These are phyloP conservation scores for Fistularia commersonii DNA, from an alignment of 2,797 vertebrate genomes.

Conservation along the genomic window DNA sequence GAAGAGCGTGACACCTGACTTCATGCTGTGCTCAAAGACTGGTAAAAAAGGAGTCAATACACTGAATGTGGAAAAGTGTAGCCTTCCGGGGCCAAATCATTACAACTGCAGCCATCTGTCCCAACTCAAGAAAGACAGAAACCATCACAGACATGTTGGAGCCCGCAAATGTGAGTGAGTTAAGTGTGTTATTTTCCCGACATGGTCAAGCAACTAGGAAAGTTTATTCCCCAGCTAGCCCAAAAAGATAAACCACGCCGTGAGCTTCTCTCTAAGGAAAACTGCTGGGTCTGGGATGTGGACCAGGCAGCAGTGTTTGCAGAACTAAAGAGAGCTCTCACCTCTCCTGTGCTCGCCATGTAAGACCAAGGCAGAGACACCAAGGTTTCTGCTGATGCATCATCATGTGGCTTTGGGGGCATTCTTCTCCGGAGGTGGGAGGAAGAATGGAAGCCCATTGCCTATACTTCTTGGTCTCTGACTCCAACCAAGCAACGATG, in stretches of 20 bases:
- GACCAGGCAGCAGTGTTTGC: neutral
- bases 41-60: slow-evolving; percentile 19
- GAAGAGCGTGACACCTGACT: slow-evolving; percentile 7
- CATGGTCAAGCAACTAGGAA: slow-evolving; percentile 15
- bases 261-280: neutral
- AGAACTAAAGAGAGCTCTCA: neutral
- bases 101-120: neutral
- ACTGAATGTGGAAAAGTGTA: slow-evolving; percentile 15
- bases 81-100: slow-evolving; percentile 25
- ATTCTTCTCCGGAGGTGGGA: too few relatives aligned
- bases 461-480: too few relatives aligned
- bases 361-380: slow-evolving; percentile 4
- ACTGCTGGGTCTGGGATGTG: neutral
- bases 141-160: slow-evolving; percentile 1
- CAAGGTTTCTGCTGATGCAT: slow-evolving; percentile 7
- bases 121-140: slow-evolving; percentile 9
- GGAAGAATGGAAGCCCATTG: too few relatives aligned
- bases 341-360: slow-evolving; percentile 4
- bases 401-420: slow-evolving; percentile 1
- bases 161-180: neutral
- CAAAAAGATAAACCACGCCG: neutral
- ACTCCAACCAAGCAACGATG: too few relatives aligned
- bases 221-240: slow-evolving; percentile 1
- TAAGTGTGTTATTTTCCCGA: slow-evolving; percentile 2
- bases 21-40: slow-evolving; percentile 7